Base-by-base conservation (phyloP, 2,888 invertebrate species). In the Eilema caniola region DNA sequence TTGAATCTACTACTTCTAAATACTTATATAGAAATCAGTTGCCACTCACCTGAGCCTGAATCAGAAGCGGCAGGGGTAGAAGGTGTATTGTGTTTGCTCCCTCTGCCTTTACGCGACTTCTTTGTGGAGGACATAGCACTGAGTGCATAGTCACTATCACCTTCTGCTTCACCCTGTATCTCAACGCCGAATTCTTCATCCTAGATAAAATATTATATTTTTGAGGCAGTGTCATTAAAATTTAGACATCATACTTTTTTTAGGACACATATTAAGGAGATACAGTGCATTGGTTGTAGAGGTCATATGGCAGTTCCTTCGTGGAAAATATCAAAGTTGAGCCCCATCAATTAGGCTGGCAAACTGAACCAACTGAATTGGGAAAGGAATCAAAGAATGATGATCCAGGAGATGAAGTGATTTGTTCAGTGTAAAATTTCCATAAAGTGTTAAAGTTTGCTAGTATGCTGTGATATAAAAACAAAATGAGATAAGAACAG, bases 181-280 rank as follows among this genome's bases (percentile, higher is more conserved):
- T 94, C 94, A 20, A 91, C 83, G 33, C 96, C 97, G 88, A 97
- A 97, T 76, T 98, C 98, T 85, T 98, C 98, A 79, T 98, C 98
- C 96, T 98, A 78, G 5, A 28, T 7, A 60, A 64, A 31, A 37
- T 24, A 37, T 37, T 12, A 33, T 33, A 28, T 28, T 28, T 37
- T 37, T 37, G 12, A 37, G 12, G 2, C 5, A 5, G 28, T 2
- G 28, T 4, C 33, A 37, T 37, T 1, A 37, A 37, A 37, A 37
- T 37, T 37, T 37, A 12, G 5, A 33, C 10, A 33, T 33, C 8
- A 33, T 33, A 33, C n/a, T 8, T 7, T 33, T 33, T 33, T 33
- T 33, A 33, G 8, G 33, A 33, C 33, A 33, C 8, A 33, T 33
- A 33, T 33, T 33, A 7, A 33, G 33, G 33, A 33, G 33, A 33